Percentiles rank a stretch among this genome's conserved stretches.
These are phyloP conservation scores for Aselliscus stoliczkanus DNA, from an alignment of 2,797 vertebrate species.

Conservation along the genomic window DNA sequence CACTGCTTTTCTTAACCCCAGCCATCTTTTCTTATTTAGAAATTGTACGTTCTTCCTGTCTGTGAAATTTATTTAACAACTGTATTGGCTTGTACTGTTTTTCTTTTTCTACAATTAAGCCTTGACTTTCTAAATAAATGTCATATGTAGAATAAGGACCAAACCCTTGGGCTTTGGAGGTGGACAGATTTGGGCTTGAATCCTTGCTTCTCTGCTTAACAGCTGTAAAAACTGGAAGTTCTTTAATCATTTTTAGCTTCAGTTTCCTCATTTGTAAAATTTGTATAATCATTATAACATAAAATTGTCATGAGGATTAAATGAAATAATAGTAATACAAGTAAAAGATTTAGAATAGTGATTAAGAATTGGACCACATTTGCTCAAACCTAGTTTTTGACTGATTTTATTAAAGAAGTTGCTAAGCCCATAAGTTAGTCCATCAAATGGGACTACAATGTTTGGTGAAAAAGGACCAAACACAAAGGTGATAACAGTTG, in stretches of 20 bases:
- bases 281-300: background rate
- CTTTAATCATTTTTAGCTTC: background rate
- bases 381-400: background rate
- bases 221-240: background rate
- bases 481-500: background rate
- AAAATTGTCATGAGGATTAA: background rate
- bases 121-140: constrained; percentile 4
- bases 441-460: background rate
- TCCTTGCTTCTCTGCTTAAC: background rate
- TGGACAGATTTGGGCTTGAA: background rate
- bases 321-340: background rate
- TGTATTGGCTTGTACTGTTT: background rate
- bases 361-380: background rate
- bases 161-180: background rate
- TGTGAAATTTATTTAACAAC: background rate
- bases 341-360: background rate
- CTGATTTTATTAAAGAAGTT: background rate
- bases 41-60: background rate
- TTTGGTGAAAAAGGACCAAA: background rate
- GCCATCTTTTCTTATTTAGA: background rate
- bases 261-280: background rate
- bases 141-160: background rate
- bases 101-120: background rate
- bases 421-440: background rate
- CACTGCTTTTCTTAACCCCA: background rate